Base-by-base conservation (phyloP, 2,113 vertebrate species). In the Polyodon spathula region DNA sequence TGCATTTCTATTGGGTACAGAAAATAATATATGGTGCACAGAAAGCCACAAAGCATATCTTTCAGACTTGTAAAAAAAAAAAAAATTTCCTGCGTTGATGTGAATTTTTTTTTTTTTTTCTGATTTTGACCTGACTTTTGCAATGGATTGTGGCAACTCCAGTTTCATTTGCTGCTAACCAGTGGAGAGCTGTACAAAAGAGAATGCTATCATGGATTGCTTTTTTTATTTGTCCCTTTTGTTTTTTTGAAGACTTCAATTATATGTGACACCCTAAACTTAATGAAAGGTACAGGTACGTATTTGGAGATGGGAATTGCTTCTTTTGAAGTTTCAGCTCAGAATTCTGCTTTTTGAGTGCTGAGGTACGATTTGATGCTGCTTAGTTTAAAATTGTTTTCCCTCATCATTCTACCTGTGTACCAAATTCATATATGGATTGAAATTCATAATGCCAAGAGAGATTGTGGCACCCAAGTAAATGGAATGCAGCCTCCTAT, bases 131-230 rank as follows among this genome's bases (percentile, higher is more conserved):
- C 76, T 82, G 75, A 62, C 76, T 78, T 74, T 85, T 75, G 61
- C 59, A 62, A 71, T 68, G 75, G 81, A 70, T 73, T 78, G 74
- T 73, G 81, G 83, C 80, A 74, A 78, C 76, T 76, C 67, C 64
- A 78, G 76, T 72, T 82, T 79, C 84, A 85, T 80, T 85, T 86
- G 90, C 91, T 92, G 91, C 89, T 90, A 88, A 83, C 81, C 83
- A 84, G 87, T 82, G 0, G 73, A 65, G 64, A 80, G 81, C 78
- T 76, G 73, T 83, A 83, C 75, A 82, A 80, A 82, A 82, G 51
- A 60, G 53, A 57, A 56, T 64, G 65, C 54, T 42, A 67, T 63
- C 54, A 54, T 60, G 58, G 51, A 61, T 54, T 16, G 48, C 63
- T 52, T 58, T 9, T 63, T 63, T 57, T 63, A 40, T 62, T 63